Conservation (phyloP, 2,888 invertebrate genomes). For the Lochmaea capreae region DNA sequence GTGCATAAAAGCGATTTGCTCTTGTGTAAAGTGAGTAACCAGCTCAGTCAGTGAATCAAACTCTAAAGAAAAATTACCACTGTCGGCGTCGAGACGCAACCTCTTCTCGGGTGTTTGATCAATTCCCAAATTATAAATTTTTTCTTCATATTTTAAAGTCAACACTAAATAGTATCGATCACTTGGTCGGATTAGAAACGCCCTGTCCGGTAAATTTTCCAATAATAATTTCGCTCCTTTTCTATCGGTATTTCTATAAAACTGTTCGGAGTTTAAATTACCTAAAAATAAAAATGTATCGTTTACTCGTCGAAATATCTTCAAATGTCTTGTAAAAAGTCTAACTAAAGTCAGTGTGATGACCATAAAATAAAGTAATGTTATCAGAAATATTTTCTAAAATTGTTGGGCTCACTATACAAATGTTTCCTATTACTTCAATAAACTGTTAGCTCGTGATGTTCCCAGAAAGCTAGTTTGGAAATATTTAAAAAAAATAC, state of each 20-base stretch:
- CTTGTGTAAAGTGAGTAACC: conserved; percentile 45
- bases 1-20: conserved; percentile 42
- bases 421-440: too few relatives aligned
- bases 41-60: conserved; percentile 47
- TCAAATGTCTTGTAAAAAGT: too few relatives aligned
- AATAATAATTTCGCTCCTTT: conserved; percentile 51
- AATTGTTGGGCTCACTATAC: too few relatives aligned
- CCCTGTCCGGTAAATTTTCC: conserved; percentile 44
- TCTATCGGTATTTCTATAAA: conserved; percentile 51
- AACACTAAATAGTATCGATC: conserved; percentile 47
- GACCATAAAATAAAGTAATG: too few relatives aligned
- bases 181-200: conserved; percentile 52
- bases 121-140: conserved; percentile 51
- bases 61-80: conserved; percentile 40
- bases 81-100: conserved; percentile 43
- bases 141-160: conserved; percentile 43
- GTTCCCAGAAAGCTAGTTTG: too few relatives aligned
- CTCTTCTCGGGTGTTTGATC: conserved; percentile 41
- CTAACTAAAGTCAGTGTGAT: too few relatives aligned
- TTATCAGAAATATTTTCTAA: too few relatives aligned
- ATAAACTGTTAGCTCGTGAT: too few relatives aligned
- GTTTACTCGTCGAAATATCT: too few relatives aligned
- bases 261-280: conserved; percentile 48
- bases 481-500: too few relatives aligned
- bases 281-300: conserved; percentile 47